A percentile compares a stretch with the other conserved stretches of the same genome.
Evolutionary conservation across 2,113 vertebrate genomes (phyloP).

Genomic region (Stigmatopora argus): DNA sequence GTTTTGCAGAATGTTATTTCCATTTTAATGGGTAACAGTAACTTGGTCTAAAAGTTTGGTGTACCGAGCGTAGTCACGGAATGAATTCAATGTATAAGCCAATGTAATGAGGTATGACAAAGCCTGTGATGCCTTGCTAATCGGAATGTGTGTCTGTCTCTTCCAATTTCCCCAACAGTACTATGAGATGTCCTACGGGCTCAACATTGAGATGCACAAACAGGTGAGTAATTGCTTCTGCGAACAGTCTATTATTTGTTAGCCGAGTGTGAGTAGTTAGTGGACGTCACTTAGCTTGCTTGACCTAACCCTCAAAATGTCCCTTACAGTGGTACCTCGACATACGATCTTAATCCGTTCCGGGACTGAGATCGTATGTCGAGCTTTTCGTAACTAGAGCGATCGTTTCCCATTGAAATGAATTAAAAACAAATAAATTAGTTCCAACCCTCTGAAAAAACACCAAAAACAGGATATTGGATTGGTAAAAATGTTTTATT

Average conservation of each 20-base stretch:
- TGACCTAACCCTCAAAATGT: too few relatives aligned
- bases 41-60: neutral
- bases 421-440: too few relatives aligned
- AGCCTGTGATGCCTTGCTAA: neutral
- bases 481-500: too few relatives aligned
- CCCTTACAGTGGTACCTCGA: too few relatives aligned
- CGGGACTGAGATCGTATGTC: too few relatives aligned
- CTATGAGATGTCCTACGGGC: slow-evolving; percentile 85
- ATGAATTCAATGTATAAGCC: neutral
- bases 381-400: too few relatives aligned
- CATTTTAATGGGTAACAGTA: neutral
- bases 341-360: too few relatives aligned
- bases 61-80: neutral
- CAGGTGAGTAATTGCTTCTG: slow-evolving; percentile 63
- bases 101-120: neutral
- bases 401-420: too few relatives aligned
- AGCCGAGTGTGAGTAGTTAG: neutral
- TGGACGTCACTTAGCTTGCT: too few relatives aligned
- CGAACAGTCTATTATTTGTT: neutral
- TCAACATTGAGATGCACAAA: slow-evolving; percentile 98
- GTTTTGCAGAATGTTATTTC: neutral
- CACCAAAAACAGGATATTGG: too few relatives aligned
- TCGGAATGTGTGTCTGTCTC: neutral
- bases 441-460: too few relatives aligned
- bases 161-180: slow-evolving; percentile 41